Base-by-base conservation (phyloP, 2,113 vertebrate species). In the Chionodraco myersi region DNA sequence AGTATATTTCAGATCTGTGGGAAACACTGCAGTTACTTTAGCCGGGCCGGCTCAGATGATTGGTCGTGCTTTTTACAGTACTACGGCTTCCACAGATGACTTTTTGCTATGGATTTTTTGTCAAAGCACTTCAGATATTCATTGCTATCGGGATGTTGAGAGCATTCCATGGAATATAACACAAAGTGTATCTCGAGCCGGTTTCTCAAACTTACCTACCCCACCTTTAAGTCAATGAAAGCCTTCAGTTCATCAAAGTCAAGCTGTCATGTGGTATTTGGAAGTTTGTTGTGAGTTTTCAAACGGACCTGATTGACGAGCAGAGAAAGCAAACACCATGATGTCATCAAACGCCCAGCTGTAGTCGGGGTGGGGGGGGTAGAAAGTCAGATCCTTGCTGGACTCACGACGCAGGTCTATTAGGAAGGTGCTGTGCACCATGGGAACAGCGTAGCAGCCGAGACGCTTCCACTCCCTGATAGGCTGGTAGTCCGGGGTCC, bases 261-360 rank as follows among this genome's bases (percentile, higher is more conserved):
- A 51, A 26, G 62, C 64, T 15, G 48, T 15, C 36, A 15, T 57
- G 65, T 77, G n/a, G 5, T 26, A 54, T 80, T 75, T 63, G 1
- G 36, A 58, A 57, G 62, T 61, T 76, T 1, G 41, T 79, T 34
- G 3, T n/a, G 41, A 14, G 14, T 54, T 67, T 70, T 80, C 54
- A 64, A 26, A 86, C 90, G 41, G 89, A 99, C 98, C 97, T 93
- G 96, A 94, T 86, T 98, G 95, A 59, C 97, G 96, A 49, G 96
- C 96, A 1, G 97, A 98, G 94, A 99, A 99, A 21, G 98, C 97
- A 82, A 99, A 99, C 83, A 97, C 97, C 86, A 99, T 99, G 93
- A 99, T 99, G 89, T 99, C 98, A 66, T 99, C 98, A 13, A 98
- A 99, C 10, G 96, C 96, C 98, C 97, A 99, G 81, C 96, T 96